Evolutionary conservation across 2,113 vertebrate species (phyloP), one percentile per base, ranked within the genome.

Genomic region (Sitta europaea): DNA sequence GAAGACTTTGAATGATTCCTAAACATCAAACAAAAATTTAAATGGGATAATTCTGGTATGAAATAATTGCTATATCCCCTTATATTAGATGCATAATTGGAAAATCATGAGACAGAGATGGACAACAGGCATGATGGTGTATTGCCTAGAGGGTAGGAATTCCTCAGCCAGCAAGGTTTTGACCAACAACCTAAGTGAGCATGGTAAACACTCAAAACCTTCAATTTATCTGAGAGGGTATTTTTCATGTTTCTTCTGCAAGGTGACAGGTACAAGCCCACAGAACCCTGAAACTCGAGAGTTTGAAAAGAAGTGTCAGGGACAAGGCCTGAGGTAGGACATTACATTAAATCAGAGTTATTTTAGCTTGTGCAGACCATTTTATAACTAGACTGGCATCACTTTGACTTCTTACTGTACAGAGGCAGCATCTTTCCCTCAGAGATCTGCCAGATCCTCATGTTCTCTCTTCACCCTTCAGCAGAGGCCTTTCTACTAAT

Each of bases 181-280:
- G 61, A 57, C 57, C 47, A 89, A 59, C 35, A 80, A 40, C 36
- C 33, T 58, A 23, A 29, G 36, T 45, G 36, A 82, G 45, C 21
- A 23, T 14, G 33, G 27, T 43, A 86, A 90, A 95, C 43, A 43
- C 43, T 43, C 43, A 43, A 43, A 43, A 76, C 43, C 24, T 94
- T 78, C 51, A 70, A 62, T 70, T 62, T 45, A 66, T 42, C 68
- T 28, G 17, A 83, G 21, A 33, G 31, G 33, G 3, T 73, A 45
- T 58, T 87, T 85, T 91, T 81, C 61, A 53, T 36, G 33, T 62
- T 92, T 94, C 45, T 81, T 92, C 48, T 86, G 51, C 48, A 78
- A 77, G 72, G 47, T 84, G 55, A 83, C 6, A 47, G 17, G 25
- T 25, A 73, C 31, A 59, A 40, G 14, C 27, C n/a, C 63, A 66